Percentiles rank a stretch among this genome's conserved stretches.
Evolutionary conservation across 2,113 vertebrate genomes (phyloP).

Genomic region (Centropus bengalensis): DNA sequence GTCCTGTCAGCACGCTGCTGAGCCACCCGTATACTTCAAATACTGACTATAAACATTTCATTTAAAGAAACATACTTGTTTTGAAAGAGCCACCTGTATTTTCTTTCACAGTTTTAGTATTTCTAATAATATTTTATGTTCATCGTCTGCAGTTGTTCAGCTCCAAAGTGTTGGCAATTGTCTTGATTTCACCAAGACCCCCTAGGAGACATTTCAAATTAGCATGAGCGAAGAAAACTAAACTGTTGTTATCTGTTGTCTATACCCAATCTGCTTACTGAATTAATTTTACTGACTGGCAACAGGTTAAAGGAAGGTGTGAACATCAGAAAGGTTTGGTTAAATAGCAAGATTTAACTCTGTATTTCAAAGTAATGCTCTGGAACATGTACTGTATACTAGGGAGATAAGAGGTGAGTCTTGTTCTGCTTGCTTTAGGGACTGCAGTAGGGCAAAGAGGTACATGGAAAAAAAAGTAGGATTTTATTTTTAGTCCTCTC

Average conservation of each 20-base stretch:
- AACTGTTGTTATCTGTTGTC: not conserved
- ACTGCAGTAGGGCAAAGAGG: not conserved
- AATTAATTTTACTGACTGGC: not conserved
- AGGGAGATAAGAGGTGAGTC: not conserved
- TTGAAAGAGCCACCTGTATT: not conserved
- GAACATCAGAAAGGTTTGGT: not conserved
- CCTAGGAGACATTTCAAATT: not conserved
- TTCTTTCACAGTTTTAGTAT: not conserved
- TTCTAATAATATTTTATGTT: not conserved
- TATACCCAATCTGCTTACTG: not conserved
- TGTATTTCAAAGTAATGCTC: not conserved
- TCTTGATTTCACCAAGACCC: not conserved
- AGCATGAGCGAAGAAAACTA: not conserved
- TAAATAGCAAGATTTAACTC: not conserved
- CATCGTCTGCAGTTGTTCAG: not conserved
- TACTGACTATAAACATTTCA: not conserved
- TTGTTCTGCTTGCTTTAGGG: not conserved
- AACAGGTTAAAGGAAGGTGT: not conserved
- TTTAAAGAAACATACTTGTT: not conserved
- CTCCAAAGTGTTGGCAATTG: not conserved
- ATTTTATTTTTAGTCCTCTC: not conserved
- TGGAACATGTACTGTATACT: not conserved
- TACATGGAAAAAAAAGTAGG: not conserved
- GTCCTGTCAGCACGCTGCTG: not conserved
- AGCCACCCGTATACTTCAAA: not conserved